Conservation (phyloP, 2,888 invertebrate species). For the Resseliella maxima region DNA sequence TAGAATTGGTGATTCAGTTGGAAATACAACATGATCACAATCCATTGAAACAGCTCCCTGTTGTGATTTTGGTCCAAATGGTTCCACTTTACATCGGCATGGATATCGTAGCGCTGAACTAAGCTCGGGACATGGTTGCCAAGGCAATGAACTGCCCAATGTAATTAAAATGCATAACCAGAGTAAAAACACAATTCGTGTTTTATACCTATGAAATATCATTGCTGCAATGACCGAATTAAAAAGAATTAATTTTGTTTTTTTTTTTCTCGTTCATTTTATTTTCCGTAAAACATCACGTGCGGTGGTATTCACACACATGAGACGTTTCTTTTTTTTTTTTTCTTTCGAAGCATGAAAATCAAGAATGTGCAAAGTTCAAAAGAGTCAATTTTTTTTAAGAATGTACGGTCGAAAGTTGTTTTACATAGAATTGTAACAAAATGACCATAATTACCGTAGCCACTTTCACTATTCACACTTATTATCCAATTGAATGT, state of each 20-base stretch:
- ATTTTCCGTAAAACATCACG: not conserved
- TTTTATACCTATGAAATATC: not conserved
- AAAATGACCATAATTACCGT: not conserved
- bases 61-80: slow-evolving; percentile 69
- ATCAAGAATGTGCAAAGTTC: slow-evolving; percentile 8
- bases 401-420: not conserved
- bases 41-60: slow-evolving; percentile 76
- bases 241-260: not conserved
- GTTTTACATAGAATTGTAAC: slow-evolving; percentile 4
- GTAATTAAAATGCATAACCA: not conserved
- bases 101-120: slow-evolving; percentile 81
- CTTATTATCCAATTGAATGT: slow-evolving; percentile 41
- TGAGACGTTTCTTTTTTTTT: not conserved
- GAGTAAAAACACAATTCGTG: slow-evolving; percentile 16
- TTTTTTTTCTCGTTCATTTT: not conserved
- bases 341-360: not conserved
- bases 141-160: slow-evolving; percentile 62
- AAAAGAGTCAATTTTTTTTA: not conserved
- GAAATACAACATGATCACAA: slow-evolving; percentile 85
- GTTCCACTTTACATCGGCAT: slow-evolving; percentile 72
- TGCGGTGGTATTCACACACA: not conserved
- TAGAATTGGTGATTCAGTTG: slow-evolving; percentile 79
- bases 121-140: slow-evolving; percentile 82
- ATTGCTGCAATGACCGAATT: not conserved
- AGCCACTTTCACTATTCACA: slow-evolving; percentile 54